Base-by-base conservation (phyloP, 1,140 invertebrate species). In the Diorhabda elongata region DNA sequence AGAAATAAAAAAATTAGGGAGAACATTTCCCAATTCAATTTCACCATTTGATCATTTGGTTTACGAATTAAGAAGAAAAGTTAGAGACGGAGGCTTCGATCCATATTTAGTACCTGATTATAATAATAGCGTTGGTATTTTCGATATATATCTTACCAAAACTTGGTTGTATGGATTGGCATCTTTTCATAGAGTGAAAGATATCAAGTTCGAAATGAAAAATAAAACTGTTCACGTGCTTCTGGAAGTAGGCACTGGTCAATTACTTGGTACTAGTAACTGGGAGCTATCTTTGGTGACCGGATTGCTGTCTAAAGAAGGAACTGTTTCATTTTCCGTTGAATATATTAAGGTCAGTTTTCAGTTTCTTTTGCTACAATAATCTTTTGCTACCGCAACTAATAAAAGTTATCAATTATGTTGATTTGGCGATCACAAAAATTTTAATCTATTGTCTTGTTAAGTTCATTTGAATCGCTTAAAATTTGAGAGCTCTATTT, bases 1-100 rank as follows among this genome's bases (percentile, higher is more conserved):
- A 61, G 82, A 85, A 68, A 83, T 85, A 67, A 81, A 81, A 69
- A 84, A 89, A 73, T 77, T 91, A 5, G 85, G 90, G 4, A 86
- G 90, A 74, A 87, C 86, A 60, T 91, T 94, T 74, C 91, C 92
- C 0, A 94, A 94, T 80, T 94, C 92, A 0, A 92, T 94, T 73
- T 89, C 91, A 5, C 92, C 92, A 0, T 83, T 94, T 58, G 92
- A 95, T 74, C 91, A 92, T 85, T 87, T 90, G 5, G 86, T 94
- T 52, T 86, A 89, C 3, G 89, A 92, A 74, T 85, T 84, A 1
- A 83, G 92, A 6, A 89, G 88, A 72, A 87, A 89, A 74, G 88
- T 94, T 3, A 85, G 87, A 7, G 81, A 87, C 52, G 87, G 88
- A 81, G 85, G 69, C 87, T 4, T 88, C 69, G 93, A 94, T 81